Evolutionary conservation across 1,140 invertebrate genomes (phyloP), one percentile per base, ranked within the genome.

Genomic region (Ganaspis sp.): DNA sequence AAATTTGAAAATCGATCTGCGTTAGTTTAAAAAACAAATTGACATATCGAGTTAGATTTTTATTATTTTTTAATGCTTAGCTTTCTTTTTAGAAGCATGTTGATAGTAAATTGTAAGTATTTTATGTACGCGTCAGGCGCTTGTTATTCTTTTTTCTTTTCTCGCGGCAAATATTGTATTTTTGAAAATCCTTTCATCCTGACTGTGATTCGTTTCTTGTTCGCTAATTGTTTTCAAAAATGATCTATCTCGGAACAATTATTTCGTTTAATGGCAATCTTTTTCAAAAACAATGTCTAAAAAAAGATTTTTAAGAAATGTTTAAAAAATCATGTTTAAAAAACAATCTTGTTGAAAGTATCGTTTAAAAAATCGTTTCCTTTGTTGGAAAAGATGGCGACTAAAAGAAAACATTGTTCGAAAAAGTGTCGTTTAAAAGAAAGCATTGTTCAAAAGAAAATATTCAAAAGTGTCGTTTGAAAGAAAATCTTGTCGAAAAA

Each of bases 211-310:
- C 12, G 12, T 54, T 26, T 9, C 3, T 19, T 19, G 11, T 54
- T 54, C 38, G 11, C 79, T 23, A 40, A 75, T 54, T 54, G 58
- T 64, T 70, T 69, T 81, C 58, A 78, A 70, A n/a, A n/a, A n/a
- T n/a, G n/a, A n/a, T n/a, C n/a, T 70, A 54, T 74, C 26, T 75
- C 23, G 4, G 12, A 12, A 26, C 19, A 26, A 4, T 45, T 0
- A 40, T 4, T 40, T 40, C 1, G 15, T 40, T 12, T 40, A n/a
- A n/a, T n/a, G n/a, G n/a, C n/a, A n/a, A n/a, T n/a, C n/a, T n/a
- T n/a, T n/a, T n/a, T n/a, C n/a, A n/a, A n/a, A n/a, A n/a, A n/a
- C n/a, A n/a, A n/a, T n/a, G n/a, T n/a, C n/a, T n/a, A n/a, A n/a
- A n/a, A n/a, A n/a, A n/a, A n/a, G n/a, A n/a, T n/a, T n/a, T n/a